Base-by-base conservation (phyloP, 1,140 invertebrate species). In the Ceratina australensis region DNA sequence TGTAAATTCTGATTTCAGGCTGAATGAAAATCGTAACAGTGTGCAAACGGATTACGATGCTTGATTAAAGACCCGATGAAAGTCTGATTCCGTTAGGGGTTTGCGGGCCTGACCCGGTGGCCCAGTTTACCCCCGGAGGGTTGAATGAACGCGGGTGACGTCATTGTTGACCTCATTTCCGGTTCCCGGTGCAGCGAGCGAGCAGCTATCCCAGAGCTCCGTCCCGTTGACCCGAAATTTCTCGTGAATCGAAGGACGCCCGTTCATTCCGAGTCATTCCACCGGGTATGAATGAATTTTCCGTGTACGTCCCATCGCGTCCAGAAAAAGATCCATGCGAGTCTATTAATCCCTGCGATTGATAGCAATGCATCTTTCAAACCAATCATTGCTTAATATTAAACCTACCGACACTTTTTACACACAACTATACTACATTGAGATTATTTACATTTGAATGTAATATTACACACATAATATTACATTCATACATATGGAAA, bases 141-240 rank as follows among this genome's bases (percentile, higher is more conserved):
- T 90, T 90, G 88, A 89, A 90, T 90, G 87, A 90, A 90, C 87
- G 86, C 80, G 67, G 28, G 82, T 89, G 89, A 90, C 89, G 88
- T 90, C 89, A 90, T 87, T 85, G 64, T 20, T 86, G 89, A 90
- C 89, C 89, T 86, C 82, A 87, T 90, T 90, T 89, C 87, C 87
- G 87, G 86, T 87, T 87, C 85, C 87, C 87, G 78, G 87, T 88
- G 81, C 86, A 85, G 82, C 79, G n/a, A n/a, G n/a, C n/a, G n/a
- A n/a, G n/a, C 80, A 79, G 85, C 81, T 87, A 86, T 79, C 76
- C 87, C 84, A 72, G 78, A 81, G 75, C 81, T 72, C 76, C 81
- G 78, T 87, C 86, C 80, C 82, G 85, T 86, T 85, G 87, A 88
- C 88, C 86, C 82, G 82, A 86, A 88, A 88, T 82, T 78, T 86